A percentile compares a stretch with the other conserved stretches of the same genome.
Evolutionary conservation across 2,113 vertebrate genomes (phyloP).

Genomic region (Addax nasomaculatus): DNA sequence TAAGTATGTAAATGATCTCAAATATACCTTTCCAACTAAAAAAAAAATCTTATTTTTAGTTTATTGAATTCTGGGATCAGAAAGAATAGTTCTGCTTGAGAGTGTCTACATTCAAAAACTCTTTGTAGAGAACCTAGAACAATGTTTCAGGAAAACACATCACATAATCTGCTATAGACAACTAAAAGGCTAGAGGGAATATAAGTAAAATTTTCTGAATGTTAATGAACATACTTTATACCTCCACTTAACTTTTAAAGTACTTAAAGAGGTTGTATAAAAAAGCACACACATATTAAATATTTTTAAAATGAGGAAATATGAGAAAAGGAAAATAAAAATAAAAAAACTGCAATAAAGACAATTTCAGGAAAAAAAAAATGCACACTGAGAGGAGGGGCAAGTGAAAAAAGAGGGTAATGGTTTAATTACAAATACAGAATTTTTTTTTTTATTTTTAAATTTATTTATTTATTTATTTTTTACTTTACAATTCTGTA

Average conservation of each 20-base stretch:
- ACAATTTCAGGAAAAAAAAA: not conserved
- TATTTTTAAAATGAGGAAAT: constrained; percentile 22
- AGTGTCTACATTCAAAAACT: not conserved
- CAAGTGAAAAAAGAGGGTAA: not conserved
- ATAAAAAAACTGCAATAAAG: not conserved
- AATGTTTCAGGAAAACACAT: not conserved
- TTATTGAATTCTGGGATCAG: not conserved
- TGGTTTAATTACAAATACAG: not conserved
- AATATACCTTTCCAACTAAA: not conserved
- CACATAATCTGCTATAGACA: not conserved
- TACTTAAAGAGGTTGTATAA: not conserved
- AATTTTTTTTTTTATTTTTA: not conserved
- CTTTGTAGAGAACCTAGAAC: not conserved
- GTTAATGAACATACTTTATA: not conserved
- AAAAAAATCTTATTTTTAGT: not conserved
- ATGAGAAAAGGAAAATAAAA: not conserved
- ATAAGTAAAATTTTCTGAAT: constrained; percentile 1
- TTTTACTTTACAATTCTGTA: no score
- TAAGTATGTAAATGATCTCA: not conserved
- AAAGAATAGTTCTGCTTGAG: not conserved
- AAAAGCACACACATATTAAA: not conserved
- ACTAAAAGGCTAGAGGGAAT: not conserved
- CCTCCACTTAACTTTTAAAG: not conserved
- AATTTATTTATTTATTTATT: no score
- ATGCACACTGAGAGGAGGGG: not conserved